A percentile compares a stretch with the other conserved stretches of the same genome.
These are phyloP conservation scores for Jordanella pulchra DNA, from an alignment of 2,797 vertebrate species.

Conservation along the genomic window DNA sequence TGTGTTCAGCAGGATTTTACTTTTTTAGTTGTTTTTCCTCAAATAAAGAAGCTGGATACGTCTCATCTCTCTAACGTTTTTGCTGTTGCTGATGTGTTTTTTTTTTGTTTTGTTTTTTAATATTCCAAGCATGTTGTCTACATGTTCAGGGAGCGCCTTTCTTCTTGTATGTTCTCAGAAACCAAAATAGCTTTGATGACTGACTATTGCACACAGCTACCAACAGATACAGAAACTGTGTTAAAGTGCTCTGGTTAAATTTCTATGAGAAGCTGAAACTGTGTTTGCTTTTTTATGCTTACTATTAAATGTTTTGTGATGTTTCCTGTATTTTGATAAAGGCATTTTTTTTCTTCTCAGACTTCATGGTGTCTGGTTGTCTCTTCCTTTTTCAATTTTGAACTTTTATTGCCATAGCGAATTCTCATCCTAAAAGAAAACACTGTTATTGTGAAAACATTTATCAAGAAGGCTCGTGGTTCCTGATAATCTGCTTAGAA, in stretches of 20 bases:
- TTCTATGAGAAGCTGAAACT: conserved; percentile 31
- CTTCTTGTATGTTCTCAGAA: conserved; percentile 31
- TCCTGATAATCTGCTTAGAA: background rate
- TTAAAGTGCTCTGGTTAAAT: conserved; percentile 38
- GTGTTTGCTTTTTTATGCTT: conserved; percentile 49
- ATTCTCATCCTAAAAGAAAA: background rate
- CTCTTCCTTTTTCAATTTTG: conserved; percentile 19
- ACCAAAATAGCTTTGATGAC: conserved; percentile 32
- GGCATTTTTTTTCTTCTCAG: conserved; percentile 55
- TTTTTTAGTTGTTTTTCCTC: background rate
- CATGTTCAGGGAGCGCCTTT: conserved; percentile 59
- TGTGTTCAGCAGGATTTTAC: background rate
- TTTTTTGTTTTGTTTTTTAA: conserved; percentile 5
- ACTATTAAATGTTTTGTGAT: conserved; percentile 47
- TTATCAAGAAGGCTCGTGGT: background rate
- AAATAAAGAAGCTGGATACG: conserved; percentile 43
- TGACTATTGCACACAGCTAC: conserved; percentile 27
- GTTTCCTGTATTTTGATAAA: conserved; percentile 73
- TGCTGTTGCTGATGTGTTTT: conserved; percentile 14
- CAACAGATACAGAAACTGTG: conserved; percentile 33
- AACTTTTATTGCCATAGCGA: background rate
- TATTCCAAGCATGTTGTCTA: conserved; percentile 28
- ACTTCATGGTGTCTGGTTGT: conserved; percentile 27
- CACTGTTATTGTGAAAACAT: background rate
- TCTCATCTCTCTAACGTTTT: conserved; percentile 35